Conservation (phyloP, 2,797 vertebrate genomes). For the Pteronotus mesoamericanus region DNA sequence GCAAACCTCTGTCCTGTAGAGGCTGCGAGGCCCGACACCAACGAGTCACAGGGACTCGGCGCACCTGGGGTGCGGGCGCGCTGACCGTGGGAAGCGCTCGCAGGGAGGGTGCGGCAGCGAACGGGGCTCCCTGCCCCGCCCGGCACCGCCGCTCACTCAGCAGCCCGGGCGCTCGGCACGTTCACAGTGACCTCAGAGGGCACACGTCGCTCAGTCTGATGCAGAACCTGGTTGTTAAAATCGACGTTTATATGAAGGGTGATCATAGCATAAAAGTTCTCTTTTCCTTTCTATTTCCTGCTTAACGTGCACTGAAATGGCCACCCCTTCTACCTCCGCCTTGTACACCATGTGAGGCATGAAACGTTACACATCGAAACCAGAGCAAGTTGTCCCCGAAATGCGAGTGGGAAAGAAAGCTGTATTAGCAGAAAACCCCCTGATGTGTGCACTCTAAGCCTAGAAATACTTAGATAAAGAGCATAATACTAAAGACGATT, state of each 20-base stretch:
- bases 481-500: neutral
- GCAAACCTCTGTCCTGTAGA: too few relatives aligned
- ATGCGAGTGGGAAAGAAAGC: neutral
- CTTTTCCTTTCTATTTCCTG: slow-evolving; percentile 4
- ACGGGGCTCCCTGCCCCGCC: neutral
- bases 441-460: neutral
- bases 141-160: neutral
- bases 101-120: neutral
- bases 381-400: neutral
- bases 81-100: neutral
- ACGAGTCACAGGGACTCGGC: accelerated
- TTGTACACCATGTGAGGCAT: slow-evolving; percentile 52
- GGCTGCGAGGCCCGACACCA: too few relatives aligned
- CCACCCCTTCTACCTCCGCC: slow-evolving; percentile 31
- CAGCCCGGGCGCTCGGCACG: neutral
- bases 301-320: slow-evolving; percentile 32
- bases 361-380: neutral
- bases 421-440: neutral
- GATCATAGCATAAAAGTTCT: neutral
- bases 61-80: neutral
- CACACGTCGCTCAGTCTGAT: slow-evolving; percentile 39
- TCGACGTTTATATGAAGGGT: slow-evolving; percentile 39
- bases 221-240: slow-evolving; percentile 36
- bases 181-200: neutral
- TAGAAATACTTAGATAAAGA: neutral